Evolutionary conservation across 2,113 vertebrate species (phyloP), one percentile per base, ranked within the genome.

Genomic region (Jacana jacana): DNA sequence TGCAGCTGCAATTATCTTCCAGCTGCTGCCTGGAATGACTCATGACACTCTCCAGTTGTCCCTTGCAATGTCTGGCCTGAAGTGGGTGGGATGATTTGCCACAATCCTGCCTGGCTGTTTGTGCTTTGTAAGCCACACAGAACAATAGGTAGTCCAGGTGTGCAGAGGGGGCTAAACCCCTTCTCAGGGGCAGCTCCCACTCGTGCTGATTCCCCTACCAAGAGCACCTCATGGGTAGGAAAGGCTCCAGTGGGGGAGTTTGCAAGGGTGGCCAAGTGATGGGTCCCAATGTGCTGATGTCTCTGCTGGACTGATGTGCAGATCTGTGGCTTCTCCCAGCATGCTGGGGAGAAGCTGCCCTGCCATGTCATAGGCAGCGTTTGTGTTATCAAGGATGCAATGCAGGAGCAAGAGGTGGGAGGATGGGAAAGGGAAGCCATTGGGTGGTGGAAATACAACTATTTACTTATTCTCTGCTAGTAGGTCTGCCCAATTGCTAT

Each of bases 211-310:
- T 5, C 3, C 16, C 16, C 19, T 13, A 15, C 27, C n/a, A 44
- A 42, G 10, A 35, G 16, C 64, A 55, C 13, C 14, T 55, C 25
- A 7, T 3, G 7, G 16, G 24, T 51, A n/a, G 37, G 46, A 75
- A 35, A 44, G 12, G 31, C 9, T 76, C 49, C 1, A 2, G 33
- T 54, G 63, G 4, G 5, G 13, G 14, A 6, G 5, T 28, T 75
- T 71, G 57, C 46, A 23, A 35, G 64, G 33, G 24, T 54, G 68
- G 17, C 40, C 9, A 22, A 44, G 20, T 44, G 70, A 16, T 39
- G 35, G 3, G 4, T 6, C 8, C 33, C 0, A 0, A 3, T 9
- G 35, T 27, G 27, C 27, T 12, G 37, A 51, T 14, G 15, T 3
- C 31, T 63, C 65, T 83, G 42, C 35, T 12, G 7, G 5, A 14